These are phyloP conservation scores for Aspidiotus destructor DNA, from an alignment of 2,888 invertebrate genomes.

Conservation along the genomic window DNA sequence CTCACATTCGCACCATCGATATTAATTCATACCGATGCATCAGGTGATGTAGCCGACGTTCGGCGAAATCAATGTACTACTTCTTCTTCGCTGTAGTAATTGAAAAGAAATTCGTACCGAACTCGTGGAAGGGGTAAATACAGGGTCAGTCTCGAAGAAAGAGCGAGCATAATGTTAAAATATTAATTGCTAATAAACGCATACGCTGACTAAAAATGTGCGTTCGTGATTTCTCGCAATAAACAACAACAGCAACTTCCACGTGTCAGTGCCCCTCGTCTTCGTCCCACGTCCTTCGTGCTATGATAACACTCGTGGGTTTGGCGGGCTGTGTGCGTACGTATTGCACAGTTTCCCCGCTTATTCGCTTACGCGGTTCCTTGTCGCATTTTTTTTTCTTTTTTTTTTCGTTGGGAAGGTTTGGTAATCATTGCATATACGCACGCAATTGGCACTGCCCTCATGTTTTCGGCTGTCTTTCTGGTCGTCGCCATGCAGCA, in stretches of 20 bases:
- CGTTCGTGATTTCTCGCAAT: conserved; percentile 33
- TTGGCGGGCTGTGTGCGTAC: conserved; percentile 29
- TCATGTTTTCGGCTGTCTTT: not conserved
- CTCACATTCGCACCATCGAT: too few species aligned
- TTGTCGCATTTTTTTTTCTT: conserved; percentile 1
- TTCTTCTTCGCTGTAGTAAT: conserved; percentile 5
- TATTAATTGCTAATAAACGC: conserved; percentile 30
- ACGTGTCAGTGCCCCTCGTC: conserved; percentile 29
- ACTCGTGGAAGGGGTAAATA: conserved; percentile 15
- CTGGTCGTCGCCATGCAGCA: conserved; percentile 1
- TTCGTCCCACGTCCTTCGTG: conserved; percentile 27
- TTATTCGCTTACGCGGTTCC: too few species aligned
- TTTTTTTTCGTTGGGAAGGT: conserved; percentile 5
- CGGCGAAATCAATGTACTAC: not conserved
- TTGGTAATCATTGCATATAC: conserved; percentile 11
- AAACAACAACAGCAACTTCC: conserved; percentile 32
- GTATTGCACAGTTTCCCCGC: conserved; percentile 23
- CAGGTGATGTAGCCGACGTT: too few species aligned
- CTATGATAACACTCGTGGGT: conserved; percentile 28
- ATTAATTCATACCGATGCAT: too few species aligned
- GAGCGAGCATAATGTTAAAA: conserved; percentile 25
- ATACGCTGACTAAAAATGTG: conserved; percentile 14
- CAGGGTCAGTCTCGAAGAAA: conserved; percentile 21
- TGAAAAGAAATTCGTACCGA: conserved; percentile 19
- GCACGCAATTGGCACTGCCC: conserved; percentile 18